Conservation (phyloP, 2,888 invertebrate species). For the Drosophila imparisetae region DNA sequence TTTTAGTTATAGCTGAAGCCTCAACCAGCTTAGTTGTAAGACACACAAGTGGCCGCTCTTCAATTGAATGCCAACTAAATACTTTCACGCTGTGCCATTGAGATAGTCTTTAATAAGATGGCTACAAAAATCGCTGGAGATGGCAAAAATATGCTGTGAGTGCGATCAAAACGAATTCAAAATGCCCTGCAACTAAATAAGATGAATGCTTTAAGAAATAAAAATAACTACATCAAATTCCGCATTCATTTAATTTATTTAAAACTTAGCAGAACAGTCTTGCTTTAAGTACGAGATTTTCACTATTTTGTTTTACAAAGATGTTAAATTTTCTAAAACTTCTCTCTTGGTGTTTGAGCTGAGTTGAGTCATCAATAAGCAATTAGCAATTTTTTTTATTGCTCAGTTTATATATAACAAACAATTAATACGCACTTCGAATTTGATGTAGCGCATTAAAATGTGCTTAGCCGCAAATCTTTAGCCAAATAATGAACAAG, state of each 20-base stretch:
- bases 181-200: slow-evolving; percentile 4
- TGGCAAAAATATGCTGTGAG: slow-evolving; percentile 48
- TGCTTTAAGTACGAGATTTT: neutral
- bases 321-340: too few species aligned
- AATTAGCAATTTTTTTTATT: neutral
- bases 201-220: neutral
- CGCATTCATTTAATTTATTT: too few species aligned
- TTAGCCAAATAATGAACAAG: slow-evolving; percentile 41
- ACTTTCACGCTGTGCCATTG: slow-evolving; percentile 43
- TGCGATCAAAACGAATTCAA: neutral
- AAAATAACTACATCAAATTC: too few species aligned
- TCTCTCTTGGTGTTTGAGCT: neutral
- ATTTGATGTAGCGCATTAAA: slow-evolving; percentile 23
- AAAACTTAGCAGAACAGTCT: too few species aligned
- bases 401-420: neutral
- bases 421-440: neutral
- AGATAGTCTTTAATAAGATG: slow-evolving; percentile 43
- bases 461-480: slow-evolving; percentile 35
- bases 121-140: slow-evolving; percentile 51
- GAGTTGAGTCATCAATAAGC: neutral
- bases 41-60: slow-evolving; percentile 27
- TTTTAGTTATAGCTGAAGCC: slow-evolving; percentile 25
- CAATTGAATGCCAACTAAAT: slow-evolving; percentile 55
- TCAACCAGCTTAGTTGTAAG: slow-evolving; percentile 26
- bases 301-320: neutral